These are phyloP conservation scores for Ficedula albicollis DNA, from an alignment of 2,797 vertebrate species.

Conservation along the genomic window DNA sequence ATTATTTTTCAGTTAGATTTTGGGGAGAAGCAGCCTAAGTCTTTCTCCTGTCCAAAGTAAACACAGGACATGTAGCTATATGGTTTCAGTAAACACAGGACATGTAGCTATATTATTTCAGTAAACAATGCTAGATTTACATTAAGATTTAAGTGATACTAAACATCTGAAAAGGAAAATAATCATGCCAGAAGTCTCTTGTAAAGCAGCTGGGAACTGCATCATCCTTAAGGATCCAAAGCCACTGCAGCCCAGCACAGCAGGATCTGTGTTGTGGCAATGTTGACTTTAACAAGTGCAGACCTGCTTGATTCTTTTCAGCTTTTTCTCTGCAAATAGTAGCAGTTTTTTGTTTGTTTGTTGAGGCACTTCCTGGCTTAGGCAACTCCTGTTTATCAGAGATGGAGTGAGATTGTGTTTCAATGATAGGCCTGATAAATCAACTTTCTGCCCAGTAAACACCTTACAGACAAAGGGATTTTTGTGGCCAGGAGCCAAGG, in stretches of 20 bases:
- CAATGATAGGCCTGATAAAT: background rate
- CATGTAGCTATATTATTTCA: background rate
- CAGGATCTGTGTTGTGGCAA: background rate
- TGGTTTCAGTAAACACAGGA: background rate
- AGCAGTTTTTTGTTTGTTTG: slow-evolving; percentile 62
- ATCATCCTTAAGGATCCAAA: background rate
- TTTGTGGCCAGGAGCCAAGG: background rate
- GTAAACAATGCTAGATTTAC: background rate
- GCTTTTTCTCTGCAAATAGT: slow-evolving; percentile 72
- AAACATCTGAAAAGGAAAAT: background rate
- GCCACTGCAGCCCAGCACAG: background rate
- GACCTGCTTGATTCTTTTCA: slow-evolving; percentile 67
- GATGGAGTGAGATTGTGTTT: background rate
- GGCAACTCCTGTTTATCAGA: slow-evolving; percentile 16
- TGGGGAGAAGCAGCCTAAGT: background rate
- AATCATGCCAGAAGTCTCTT: background rate
- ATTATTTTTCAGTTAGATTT: background rate
- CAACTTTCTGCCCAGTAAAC: slow-evolving; percentile 9
- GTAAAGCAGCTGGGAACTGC: background rate
- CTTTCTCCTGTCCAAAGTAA: background rate
- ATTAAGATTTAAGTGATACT: background rate
- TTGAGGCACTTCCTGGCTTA: background rate
- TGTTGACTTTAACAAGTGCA: slow-evolving; percentile 68
- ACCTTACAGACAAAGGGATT: slow-evolving; percentile 22
- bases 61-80: background rate